These are phyloP conservation scores for Ichneumon xanthorius DNA, from an alignment of 2,888 invertebrate genomes.

Conservation along the genomic window DNA sequence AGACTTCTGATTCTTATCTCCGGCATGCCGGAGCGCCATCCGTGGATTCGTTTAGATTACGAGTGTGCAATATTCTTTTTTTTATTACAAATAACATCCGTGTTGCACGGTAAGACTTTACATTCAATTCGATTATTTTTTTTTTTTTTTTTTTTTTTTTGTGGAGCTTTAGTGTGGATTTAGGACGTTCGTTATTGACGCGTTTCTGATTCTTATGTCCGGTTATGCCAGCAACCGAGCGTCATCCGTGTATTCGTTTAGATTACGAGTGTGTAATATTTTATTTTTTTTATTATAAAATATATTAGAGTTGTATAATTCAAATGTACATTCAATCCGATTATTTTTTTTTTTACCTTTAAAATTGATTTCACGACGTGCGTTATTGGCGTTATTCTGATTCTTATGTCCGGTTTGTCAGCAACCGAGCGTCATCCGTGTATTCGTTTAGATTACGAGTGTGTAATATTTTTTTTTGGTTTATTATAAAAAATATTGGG, in stretches of 20 bases:
- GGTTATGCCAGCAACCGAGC: slow-evolving; percentile 19
- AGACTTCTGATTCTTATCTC: slow-evolving; percentile 43
- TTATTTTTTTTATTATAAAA: background rate
- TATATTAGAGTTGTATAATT: too few species aligned
- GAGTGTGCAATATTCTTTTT: background rate
- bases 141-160: too few species aligned
- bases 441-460: slow-evolving; percentile 19
- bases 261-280: slow-evolving; percentile 1
- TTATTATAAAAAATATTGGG: background rate
- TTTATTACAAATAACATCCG: background rate
- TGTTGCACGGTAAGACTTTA: background rate
- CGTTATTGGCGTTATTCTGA: too few species aligned
- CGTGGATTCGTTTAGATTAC: slow-evolving; percentile 22
- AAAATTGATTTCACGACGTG: too few species aligned
- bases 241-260: slow-evolving; percentile 15
- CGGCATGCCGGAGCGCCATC: background rate
- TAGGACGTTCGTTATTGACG: too few species aligned
- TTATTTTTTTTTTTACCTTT: too few species aligned
- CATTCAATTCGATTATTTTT: background rate
- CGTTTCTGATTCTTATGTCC: background rate
- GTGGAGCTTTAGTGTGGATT: too few species aligned
- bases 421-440: background rate
- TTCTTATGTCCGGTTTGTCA: background rate
- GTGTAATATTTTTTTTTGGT: background rate
- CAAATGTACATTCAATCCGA: background rate